Evolutionary conservation across 2,888 invertebrate species (phyloP).

Genomic region (Odontocolon sp.): DNA sequence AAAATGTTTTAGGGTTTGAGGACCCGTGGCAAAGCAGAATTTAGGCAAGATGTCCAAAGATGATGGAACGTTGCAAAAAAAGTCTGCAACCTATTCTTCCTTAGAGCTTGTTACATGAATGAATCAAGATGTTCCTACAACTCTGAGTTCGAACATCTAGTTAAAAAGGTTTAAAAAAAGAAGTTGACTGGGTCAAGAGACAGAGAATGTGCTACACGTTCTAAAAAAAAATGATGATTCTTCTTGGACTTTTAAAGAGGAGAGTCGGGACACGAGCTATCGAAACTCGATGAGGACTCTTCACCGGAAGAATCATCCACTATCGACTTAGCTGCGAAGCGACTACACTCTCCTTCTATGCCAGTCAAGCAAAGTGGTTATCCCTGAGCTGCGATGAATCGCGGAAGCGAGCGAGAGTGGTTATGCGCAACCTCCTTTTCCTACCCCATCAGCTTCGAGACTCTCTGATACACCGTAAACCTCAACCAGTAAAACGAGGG

Average conservation of each 20-base stretch:
- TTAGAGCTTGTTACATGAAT: too few relatives aligned
- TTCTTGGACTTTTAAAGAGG: not conserved
- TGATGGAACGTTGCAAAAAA: too few relatives aligned
- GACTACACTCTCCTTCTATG: conserved; percentile 41
- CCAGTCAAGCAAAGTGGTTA: conserved; percentile 36
- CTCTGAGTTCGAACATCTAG: not conserved
- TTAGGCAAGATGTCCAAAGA: too few relatives aligned
- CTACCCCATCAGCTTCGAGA: conserved; percentile 19
- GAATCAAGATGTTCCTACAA: too few relatives aligned
- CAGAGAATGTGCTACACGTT: not conserved
- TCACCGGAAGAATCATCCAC: conserved; percentile 28
- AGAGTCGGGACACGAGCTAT: not conserved
- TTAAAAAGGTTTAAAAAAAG: not conserved
- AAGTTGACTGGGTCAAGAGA: not conserved
- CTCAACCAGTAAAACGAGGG: conserved; percentile 20
- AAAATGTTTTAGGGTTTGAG: too few relatives aligned
- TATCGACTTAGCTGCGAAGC: conserved; percentile 36
- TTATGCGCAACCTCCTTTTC: conserved; percentile 27
- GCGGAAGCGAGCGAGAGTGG: too few relatives aligned
- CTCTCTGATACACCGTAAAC: conserved; percentile 14
- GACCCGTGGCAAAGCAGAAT: too few relatives aligned
- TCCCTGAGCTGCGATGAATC: too few relatives aligned
- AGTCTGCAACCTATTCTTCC: too few relatives aligned
- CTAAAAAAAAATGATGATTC: not conserved
- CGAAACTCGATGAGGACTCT: not conserved